Base-by-base conservation (phyloP, 2,113 vertebrate species). In the Engystomops pustulosus region DNA sequence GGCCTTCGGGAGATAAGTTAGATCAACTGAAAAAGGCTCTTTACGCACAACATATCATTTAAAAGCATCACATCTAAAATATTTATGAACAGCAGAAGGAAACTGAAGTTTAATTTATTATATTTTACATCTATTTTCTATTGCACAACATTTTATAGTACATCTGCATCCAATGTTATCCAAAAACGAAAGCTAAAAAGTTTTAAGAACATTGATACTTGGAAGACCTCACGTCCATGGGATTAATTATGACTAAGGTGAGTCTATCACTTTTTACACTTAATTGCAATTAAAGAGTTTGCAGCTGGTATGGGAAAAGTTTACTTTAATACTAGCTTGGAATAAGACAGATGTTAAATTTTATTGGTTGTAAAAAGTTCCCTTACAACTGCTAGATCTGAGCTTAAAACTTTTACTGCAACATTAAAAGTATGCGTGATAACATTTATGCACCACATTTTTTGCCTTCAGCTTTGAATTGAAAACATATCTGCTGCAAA, bases 291-390 rank as follows among this genome's bases (percentile, higher is more conserved):
- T 67, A 84, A 34, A 74, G n/a, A n/a, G n/a, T n/a, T n/a, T n/a
- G n/a, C n/a, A n/a, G 23, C 81, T 84, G 71, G 58, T 84, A 75
- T 17, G 44, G 81, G 38, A 62, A 76, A 51, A 62, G n/a, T 76
- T 68, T 60, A 45, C 45, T 34, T 72, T 81, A 58, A 72, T 72
- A 44, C 49, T 32, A 71, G 34, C 51, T 71, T 58, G 18, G 70
- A 81, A 44, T 76, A 68, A 68, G 74, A 75, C 81, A 75, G 81
- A 83, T 83, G 81, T 47, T 75, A 23, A 6, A 27, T 76, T 75
- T 83, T 83, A 83, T 75, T 75, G 70, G 71, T 14, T 74, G 58
- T 75, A 60, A 76, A 75, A 83, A 67, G 32, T 67, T 83, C 55
- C 44, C 55, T 74, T 18, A 51, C 25, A 60, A 60, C 49, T 17